A percentile compares a stretch with the other conserved stretches of the same genome.
Conservation (phyloP, 2,113 vertebrate genomes). For the Laticauda laticaudata region DNA sequence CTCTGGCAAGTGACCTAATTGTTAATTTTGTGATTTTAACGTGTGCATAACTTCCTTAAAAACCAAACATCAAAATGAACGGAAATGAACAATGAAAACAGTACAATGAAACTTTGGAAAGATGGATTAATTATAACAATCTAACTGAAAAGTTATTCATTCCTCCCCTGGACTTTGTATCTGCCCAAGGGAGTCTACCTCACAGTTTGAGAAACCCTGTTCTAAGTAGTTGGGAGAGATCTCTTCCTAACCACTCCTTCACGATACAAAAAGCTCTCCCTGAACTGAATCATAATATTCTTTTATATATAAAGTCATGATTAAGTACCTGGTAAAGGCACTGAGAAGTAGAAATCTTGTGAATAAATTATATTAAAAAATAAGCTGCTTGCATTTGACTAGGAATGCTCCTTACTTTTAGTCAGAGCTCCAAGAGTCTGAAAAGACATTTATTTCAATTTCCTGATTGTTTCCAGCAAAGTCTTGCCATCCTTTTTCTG, state of each 20-base stretch:
- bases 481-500: neutral
- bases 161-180: neutral
- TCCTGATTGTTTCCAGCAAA: neutral
- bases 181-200: neutral
- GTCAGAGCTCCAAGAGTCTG: neutral
- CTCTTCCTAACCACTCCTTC: neutral
- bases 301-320: neutral
- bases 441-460: neutral
- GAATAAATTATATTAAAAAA: neutral
- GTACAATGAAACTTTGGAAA: neutral
- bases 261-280: neutral
- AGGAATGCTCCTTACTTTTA: neutral
- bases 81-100: neutral
- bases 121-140: neutral
- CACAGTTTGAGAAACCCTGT: neutral
- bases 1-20: neutral
- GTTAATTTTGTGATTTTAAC: neutral
- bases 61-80: neutral
- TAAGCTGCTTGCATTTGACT: neutral
- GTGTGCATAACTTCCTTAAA: neutral
- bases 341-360: neutral
- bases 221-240: neutral
- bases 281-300: neutral
- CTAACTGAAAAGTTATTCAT: neutral
- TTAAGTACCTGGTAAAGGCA: neutral